Evolutionary conservation across 2,113 vertebrate species (phyloP).

Genomic region (Orthonyx spaldingii): DNA sequence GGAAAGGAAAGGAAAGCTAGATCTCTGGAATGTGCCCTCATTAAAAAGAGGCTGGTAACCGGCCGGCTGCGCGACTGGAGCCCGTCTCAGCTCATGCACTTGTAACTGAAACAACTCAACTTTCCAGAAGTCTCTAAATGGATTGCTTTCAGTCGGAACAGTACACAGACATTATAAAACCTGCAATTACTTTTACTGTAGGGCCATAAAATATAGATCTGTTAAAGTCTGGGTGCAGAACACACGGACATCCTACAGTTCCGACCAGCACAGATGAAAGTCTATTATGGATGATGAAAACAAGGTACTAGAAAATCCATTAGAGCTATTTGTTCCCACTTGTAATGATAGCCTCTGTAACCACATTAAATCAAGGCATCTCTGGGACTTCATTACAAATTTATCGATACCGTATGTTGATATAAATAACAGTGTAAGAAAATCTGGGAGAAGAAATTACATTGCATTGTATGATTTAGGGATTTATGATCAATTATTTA

Average conservation of each 20-base stretch:
- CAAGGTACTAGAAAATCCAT: slow-evolving; percentile 67
- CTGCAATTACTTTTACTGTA: slow-evolving; percentile 67
- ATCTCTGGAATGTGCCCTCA: neutral
- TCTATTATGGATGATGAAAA: slow-evolving; percentile 67
- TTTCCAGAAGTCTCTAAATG: slow-evolving; percentile 60
- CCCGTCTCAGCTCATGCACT: neutral
- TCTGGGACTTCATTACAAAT: slow-evolving; percentile 3
- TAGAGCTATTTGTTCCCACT: slow-evolving; percentile 54
- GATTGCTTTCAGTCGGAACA: slow-evolving; percentile 59
- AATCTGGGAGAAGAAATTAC: slow-evolving; percentile 15
- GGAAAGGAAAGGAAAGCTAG: neutral
- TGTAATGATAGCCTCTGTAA: slow-evolving; percentile 14
- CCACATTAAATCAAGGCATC: slow-evolving; percentile 19
- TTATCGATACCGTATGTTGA: neutral
- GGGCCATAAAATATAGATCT: slow-evolving; percentile 69
- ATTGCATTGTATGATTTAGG: neutral
- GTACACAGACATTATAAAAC: slow-evolving; percentile 50
- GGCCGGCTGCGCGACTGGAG: neutral
- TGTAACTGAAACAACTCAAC: slow-evolving; percentile 23
- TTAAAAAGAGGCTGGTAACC: slow-evolving; percentile 30
- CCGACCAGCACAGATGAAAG: slow-evolving; percentile 59
- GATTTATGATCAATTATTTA: slow-evolving; percentile 42
- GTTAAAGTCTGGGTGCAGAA: slow-evolving; percentile 64
- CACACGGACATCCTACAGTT: slow-evolving; percentile 41
- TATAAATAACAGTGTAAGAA: slow-evolving; percentile 33